A percentile compares a stretch with the other conserved stretches of the same genome.
phyloP scores from a whole-genome alignment of 1,140 invertebrate species.

The Bombus soroeensis region DNA sequence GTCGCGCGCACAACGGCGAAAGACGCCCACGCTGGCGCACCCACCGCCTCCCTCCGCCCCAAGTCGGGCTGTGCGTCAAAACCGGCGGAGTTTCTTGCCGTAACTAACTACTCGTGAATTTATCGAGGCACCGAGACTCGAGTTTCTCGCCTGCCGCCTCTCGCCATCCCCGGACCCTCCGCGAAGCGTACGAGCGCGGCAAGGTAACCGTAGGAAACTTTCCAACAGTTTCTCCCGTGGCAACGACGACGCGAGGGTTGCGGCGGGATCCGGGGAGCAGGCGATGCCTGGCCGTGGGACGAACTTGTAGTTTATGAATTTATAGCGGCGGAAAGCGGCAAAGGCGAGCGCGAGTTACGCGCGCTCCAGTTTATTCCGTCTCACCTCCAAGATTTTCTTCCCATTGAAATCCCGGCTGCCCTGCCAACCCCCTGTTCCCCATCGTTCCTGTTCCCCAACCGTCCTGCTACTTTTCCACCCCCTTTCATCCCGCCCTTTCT shows the following conservation, averaged over 20 bases:
- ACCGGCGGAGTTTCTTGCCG: conserved; percentile 78
- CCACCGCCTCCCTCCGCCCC: neutral
- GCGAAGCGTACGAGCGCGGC: conserved; percentile 39
- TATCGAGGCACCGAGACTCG: conserved; percentile 76
- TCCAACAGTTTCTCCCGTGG: conserved; percentile 67
- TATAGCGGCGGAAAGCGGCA: conserved; percentile 79
- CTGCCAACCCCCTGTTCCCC: neutral
- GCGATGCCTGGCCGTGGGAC: conserved; percentile 55
- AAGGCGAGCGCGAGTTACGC: conserved; percentile 76
- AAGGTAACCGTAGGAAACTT: conserved; percentile 77
- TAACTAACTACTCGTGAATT: conserved; percentile 81
- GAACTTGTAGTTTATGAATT: conserved; percentile 82
- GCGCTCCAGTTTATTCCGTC: conserved; percentile 76
- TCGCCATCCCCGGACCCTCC: conserved; percentile 6
- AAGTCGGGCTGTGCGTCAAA: conserved; percentile 48
- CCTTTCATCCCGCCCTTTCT: neutral
- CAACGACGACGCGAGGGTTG: conserved; percentile 35
- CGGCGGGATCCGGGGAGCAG: conserved; percentile 37
- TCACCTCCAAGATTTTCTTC: conserved; percentile 75
- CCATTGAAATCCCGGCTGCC: conserved; percentile 71
- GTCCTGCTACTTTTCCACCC: neutral
- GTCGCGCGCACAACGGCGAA: conserved; percentile 20
- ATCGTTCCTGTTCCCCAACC: neutral
- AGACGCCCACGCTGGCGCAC: conserved; percentile 23
- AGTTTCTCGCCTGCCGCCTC: conserved; percentile 72